Evolutionary conservation across 1,140 invertebrate species (phyloP), one percentile per base, ranked within the genome.

Genomic region (Tetragonula clypearis): DNA sequence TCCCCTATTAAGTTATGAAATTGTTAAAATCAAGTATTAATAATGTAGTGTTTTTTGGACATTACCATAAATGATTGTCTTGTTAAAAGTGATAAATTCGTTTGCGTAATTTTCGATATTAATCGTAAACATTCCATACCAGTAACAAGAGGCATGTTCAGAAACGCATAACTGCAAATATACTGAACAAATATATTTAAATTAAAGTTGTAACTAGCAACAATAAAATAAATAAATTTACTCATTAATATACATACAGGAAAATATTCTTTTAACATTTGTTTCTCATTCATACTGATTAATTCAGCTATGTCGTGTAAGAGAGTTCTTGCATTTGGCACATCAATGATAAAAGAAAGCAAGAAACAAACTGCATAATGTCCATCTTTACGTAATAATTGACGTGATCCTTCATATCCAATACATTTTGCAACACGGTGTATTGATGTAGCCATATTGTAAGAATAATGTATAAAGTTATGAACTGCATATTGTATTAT

Each of bases 341-440:
- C 92, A 82, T 94, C 95, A 1, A 96, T 93, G 8, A 95, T 93
- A 83, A 95, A 94, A 1, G 96, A 95, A 79, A 97, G 95, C 26
- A 97, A 93, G 92, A 95, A 96, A 8, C 96, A 96, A 17, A 97
- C 86, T 30, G 96, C 95, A 90, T 96, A 94, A 84, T 96, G 95
- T 35, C 93, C 92, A 71, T 97, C 96, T 92, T 96, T 96, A 0
- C 93, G 94, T 62, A 97, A 92, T 80, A 96, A 96, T 89, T 96
- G 95, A 88, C 96, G 95, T 15, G 96, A 93, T 66, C 94, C 95
- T 72, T 95, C 94, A 87, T 95, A 97, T 21, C 96, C 96, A 79
- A 97, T 96, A 49, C 96, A 96, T 85, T 95, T 95, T 1, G 95
- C 94, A 11, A 95, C 86, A 84, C 95, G 88, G 91, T 96, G 94